phyloP scores from a whole-genome alignment of 1,140 invertebrate genomes.

The Pseudomyrmex pallidus region DNA sequence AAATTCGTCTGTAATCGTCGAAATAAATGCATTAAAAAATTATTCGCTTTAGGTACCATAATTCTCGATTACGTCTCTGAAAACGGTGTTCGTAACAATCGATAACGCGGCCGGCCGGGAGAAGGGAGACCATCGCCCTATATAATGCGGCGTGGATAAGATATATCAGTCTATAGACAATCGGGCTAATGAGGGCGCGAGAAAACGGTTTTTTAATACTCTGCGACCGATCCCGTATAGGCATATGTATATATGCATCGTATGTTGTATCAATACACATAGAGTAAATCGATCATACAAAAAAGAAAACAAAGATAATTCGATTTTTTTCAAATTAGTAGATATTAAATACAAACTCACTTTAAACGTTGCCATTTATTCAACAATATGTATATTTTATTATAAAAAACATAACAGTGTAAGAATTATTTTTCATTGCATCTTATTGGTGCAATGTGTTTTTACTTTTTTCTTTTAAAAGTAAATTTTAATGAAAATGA shows the following conservation, averaged over 20 bases:
- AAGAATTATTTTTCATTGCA: too few relatives aligned
- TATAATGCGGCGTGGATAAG: constrained; percentile 54
- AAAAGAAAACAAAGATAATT: too few relatives aligned
- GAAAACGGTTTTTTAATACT: not conserved
- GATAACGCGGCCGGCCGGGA: constrained; percentile 65
- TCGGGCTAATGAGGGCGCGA: constrained; percentile 39
- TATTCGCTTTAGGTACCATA: constrained; percentile 16
- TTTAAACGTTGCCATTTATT: too few relatives aligned
- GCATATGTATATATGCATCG: constrained; percentile 7
- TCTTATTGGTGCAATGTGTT: too few relatives aligned
- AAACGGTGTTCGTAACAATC: constrained; percentile 67
- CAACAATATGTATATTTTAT: too few relatives aligned
- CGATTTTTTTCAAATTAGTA: too few relatives aligned
- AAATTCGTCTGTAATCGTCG: not conserved
- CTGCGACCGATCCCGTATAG: not conserved
- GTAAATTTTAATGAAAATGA: not conserved
- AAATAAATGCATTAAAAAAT: not conserved
- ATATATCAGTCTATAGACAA: constrained; percentile 53
- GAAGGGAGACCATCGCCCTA: constrained; percentile 68
- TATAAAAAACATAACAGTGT: too few relatives aligned
- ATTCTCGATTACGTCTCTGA: constrained; percentile 40
- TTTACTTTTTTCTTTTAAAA: too few relatives aligned
- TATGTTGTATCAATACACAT: not conserved
- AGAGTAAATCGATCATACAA: too few relatives aligned
- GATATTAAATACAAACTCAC: too few relatives aligned